phyloP scores from a whole-genome alignment of 2,888 invertebrate genomes.

The Melikaiella ostensackeni region DNA sequence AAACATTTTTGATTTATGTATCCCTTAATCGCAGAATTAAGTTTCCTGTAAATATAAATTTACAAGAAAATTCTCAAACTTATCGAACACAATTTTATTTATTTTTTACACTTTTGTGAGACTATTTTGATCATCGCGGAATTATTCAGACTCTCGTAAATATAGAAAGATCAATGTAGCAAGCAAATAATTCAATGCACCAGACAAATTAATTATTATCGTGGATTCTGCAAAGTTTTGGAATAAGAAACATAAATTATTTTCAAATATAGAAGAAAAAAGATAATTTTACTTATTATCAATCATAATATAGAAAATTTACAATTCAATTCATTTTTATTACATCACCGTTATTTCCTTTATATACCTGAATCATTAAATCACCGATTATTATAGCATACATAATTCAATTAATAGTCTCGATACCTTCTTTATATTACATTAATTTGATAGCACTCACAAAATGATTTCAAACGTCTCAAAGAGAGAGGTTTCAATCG shows the following conservation, averaged over 20 bases:
- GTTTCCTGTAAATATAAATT: not conserved
- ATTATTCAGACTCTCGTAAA: conserved; percentile 18
- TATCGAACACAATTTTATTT: not conserved
- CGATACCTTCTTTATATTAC: not conserved
- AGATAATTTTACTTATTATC: not conserved
- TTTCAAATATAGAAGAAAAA: not conserved
- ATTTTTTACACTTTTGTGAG: not conserved
- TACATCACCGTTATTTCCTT: too few relatives aligned
- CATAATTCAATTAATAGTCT: not conserved
- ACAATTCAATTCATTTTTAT: too few relatives aligned
- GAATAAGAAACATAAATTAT: not conserved
- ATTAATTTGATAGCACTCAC: not conserved
- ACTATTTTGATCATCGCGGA: not conserved
- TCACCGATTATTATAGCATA: too few relatives aligned
- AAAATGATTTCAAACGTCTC: not conserved
- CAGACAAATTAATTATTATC: not conserved
- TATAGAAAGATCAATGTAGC: conserved; percentile 40
- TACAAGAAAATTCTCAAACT: not conserved
- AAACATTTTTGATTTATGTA: too few relatives aligned
- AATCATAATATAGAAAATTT: not conserved
- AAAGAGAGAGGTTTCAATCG: not conserved
- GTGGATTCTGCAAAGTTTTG: not conserved
- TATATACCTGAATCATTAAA: too few relatives aligned
- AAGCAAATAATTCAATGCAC: conserved; percentile 11
- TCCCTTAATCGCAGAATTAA: too few relatives aligned